phyloP scores from a whole-genome alignment of 1,140 invertebrate genomes.

The Macrotrachela quadricornifera region DNA sequence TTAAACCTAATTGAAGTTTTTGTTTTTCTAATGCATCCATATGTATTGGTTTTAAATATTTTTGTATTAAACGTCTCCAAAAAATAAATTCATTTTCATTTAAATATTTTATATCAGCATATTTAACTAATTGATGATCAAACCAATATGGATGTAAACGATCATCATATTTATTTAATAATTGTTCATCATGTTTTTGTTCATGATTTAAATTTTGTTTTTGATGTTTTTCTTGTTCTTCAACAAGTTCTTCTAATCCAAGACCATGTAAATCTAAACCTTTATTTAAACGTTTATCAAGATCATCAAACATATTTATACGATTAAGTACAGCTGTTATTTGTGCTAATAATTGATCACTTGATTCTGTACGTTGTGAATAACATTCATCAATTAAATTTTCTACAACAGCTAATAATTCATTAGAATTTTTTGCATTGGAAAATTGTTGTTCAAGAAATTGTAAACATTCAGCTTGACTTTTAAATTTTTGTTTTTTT shows the following conservation, averaged over 20 bases:
- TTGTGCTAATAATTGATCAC: conserved; percentile 7
- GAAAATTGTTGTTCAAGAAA: conserved; percentile 1
- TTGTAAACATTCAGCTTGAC: not conserved
- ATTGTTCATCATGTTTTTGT: too few species aligned
- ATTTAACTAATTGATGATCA: conserved; percentile 1
- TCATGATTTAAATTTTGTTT: too few species aligned
- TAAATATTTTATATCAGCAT: conserved; percentile 2
- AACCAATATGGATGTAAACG: too few species aligned
- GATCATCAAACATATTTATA: conserved; percentile 1
- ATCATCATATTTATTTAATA: too few species aligned
- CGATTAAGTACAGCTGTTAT: conserved; percentile 3
- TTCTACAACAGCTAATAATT: conserved; percentile 4
- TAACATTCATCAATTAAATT: conserved; percentile 1
- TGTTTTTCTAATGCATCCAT: conserved; percentile 70
- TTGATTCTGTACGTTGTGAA: not conserved
- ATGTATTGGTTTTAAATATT: conserved; percentile 81
- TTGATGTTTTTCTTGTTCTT: too few species aligned
- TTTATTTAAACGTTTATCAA: conserved; percentile 2
- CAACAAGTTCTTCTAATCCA: too few species aligned
- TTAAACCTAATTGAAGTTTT: conserved; percentile 49
- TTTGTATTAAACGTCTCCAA: conserved; percentile 76
- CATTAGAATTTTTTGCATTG: conserved; percentile 3
- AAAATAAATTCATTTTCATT: conserved; percentile 50
- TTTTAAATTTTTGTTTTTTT: not conserved
- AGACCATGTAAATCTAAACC: too few species aligned